Evolutionary conservation across 2,888 invertebrate species (phyloP).

Genomic region (Exephanes ischioxanthus): DNA sequence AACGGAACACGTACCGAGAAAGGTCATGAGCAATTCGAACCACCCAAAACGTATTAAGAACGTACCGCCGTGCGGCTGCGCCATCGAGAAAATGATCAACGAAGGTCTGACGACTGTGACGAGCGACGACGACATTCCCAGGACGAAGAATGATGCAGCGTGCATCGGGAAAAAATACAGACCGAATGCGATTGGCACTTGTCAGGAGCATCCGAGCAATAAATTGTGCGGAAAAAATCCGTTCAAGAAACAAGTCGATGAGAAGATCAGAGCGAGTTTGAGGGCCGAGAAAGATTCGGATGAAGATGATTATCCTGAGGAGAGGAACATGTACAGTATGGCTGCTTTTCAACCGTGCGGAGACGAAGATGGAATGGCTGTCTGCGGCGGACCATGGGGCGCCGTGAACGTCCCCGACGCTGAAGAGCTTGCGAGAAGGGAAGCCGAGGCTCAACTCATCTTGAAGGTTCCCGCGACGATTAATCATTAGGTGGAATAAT

Average conservation of each 20-base stretch:
- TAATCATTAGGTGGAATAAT: neutral
- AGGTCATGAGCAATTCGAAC: slow-evolving; percentile 49
- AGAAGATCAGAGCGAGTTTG: slow-evolving; percentile 53
- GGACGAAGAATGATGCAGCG: slow-evolving; percentile 65
- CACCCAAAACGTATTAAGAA: slow-evolving; percentile 68
- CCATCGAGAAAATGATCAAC: slow-evolving; percentile 72
- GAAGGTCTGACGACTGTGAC: slow-evolving; percentile 56
- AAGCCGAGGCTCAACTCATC: slow-evolving; percentile 68
- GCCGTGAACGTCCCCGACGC: slow-evolving; percentile 70
- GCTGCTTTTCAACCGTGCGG: slow-evolving; percentile 75
- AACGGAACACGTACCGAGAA: slow-evolving; percentile 70
- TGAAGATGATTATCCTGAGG: slow-evolving; percentile 17
- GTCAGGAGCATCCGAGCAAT: slow-evolving; percentile 70
- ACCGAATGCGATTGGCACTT: slow-evolving; percentile 70
- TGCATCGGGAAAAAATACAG: slow-evolving; percentile 78
- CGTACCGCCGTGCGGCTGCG: slow-evolving; percentile 78
- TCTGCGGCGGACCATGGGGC: slow-evolving; percentile 76
- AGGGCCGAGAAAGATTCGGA: slow-evolving; percentile 24
- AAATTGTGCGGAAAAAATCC: slow-evolving; percentile 73
- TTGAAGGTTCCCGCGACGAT: slow-evolving; percentile 37
- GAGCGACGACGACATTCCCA: slow-evolving; percentile 74
- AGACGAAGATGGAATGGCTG: slow-evolving; percentile 74
- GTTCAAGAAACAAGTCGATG: slow-evolving; percentile 67
- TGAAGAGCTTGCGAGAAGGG: slow-evolving; percentile 71
- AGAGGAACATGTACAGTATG: slow-evolving; percentile 74